Evolutionary conservation across 1,140 invertebrate species (phyloP).

Genomic region (Epicauta chinensis): DNA sequence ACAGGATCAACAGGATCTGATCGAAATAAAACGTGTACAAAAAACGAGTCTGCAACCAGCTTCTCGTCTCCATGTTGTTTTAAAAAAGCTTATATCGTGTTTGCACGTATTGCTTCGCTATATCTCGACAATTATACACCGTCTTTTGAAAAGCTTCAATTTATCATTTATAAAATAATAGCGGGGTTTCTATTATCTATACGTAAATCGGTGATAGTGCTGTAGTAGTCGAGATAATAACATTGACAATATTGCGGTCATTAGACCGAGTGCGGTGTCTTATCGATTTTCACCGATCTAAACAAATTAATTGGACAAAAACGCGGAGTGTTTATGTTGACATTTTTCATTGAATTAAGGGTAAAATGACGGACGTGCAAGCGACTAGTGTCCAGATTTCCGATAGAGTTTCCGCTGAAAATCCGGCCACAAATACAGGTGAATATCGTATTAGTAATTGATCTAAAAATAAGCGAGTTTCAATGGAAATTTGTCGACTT

Average conservation of each 20-base stretch:
- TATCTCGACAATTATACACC: slow-evolving; percentile 7
- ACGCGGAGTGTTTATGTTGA: too few relatives aligned
- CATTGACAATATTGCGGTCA: too few relatives aligned
- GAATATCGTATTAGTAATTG: too few relatives aligned
- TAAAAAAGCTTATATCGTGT: slow-evolving; percentile 12
- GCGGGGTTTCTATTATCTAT: neutral
- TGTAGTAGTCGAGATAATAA: too few relatives aligned
- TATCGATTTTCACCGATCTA: too few relatives aligned
- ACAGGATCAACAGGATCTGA: neutral
- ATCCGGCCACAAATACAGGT: slow-evolving; percentile 8
- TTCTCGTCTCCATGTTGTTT: slow-evolving; percentile 2
- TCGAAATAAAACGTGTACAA: too few relatives aligned
- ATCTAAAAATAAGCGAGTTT: too few relatives aligned
- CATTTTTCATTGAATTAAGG: too few relatives aligned
- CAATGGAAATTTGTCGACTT: neutral
- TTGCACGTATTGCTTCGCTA: slow-evolving; percentile 10
- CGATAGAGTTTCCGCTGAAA: slow-evolving; percentile 13
- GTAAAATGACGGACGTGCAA: slow-evolving; percentile 19
- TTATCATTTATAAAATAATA: neutral
- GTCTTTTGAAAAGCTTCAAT: neutral
- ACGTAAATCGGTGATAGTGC: too few relatives aligned
- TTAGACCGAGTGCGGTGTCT: too few relatives aligned
- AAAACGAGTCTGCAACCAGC: slow-evolving; percentile 23
- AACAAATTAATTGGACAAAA: too few relatives aligned
- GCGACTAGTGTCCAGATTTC: slow-evolving; percentile 13